Evolutionary conservation across 2,888 invertebrate genomes (phyloP), one percentile per base, ranked within the genome.

Genomic region (Sinodicranocentrus sp.): DNA sequence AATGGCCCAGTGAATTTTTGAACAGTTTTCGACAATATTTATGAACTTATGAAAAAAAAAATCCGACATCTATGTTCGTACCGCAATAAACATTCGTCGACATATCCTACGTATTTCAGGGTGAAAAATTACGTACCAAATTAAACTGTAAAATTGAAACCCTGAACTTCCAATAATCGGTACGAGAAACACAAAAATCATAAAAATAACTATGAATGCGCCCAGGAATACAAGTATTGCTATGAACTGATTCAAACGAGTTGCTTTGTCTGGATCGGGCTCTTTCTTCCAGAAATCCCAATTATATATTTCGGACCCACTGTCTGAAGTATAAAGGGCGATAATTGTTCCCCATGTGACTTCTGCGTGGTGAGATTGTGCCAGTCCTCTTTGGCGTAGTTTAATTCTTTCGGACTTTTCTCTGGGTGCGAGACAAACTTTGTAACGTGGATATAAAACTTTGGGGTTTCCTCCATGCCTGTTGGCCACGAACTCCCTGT

Each of bases 371-470:
- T 68, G 23, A 15, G 39, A 3, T 0, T 10, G 44, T 8, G 43
- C 19, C 13, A 26, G 57, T n/a, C 2, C 15, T 0, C 39, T 17
- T 3, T 65, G 17, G 19, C 28, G 33, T 10, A 23, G 0, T 10
- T 48, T 70, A 2, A 72, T n/a, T 43, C 39, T 48, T 54, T 79
- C 79, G 0, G 79, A 54, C 19, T 71, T 72, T 21, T 71, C 71
- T 8, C 54, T 61, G 15, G 79, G 79, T 15, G 48, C 63, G n/a
- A 26, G 44, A 25, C 79, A 79, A 0, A 65, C 28, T 21, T 79
- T 79, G 54, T 54, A 71, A 0, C 54, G 52, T 0, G 71, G 71
- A 33, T 79, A 79, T 13, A 79, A 61, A n/a, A 79, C 71, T n/a
- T 61, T 57, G 3, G 21, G 0, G 10, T 61, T 44, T 10, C 25